phyloP scores from a whole-genome alignment of 2,797 vertebrate species.

The Pampus argenteus region DNA sequence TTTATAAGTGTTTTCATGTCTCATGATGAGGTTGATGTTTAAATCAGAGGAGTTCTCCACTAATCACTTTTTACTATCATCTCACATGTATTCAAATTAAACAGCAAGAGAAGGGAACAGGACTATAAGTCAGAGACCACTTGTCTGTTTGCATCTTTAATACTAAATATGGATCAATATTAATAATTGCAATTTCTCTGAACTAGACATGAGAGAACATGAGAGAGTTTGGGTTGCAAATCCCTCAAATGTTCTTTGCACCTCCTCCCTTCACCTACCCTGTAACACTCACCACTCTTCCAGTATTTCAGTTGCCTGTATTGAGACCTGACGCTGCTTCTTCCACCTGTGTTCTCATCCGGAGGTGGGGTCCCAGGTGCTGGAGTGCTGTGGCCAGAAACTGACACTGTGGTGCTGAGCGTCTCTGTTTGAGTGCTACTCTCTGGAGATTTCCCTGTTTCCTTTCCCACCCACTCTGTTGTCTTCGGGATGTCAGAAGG shows the following conservation, averaged over 20 bases:
- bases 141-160: background rate
- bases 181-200: background rate
- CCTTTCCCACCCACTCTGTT: constrained; percentile 15
- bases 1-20: no score
- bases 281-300: constrained; percentile 76
- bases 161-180: background rate
- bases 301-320: constrained; percentile 74
- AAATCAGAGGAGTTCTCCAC: no score
- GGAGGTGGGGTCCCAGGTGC: constrained; percentile 13
- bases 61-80: no score
- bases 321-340: constrained; percentile 36
- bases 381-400: constrained; percentile 14
- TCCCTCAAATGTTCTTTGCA: background rate
- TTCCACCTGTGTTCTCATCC: constrained; percentile 28
- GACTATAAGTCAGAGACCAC: background rate
- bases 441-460: constrained; percentile 9
- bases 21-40: no score
- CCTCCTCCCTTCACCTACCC: no score
- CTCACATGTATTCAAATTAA: no score
- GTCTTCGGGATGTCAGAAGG: constrained; percentile 8
- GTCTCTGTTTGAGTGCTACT: constrained; percentile 17
- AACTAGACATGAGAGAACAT: background rate
- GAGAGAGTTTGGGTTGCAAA: background rate
- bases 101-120: no score
- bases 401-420: constrained; percentile 7